Evolutionary conservation across 2,113 vertebrate species (phyloP).

Genomic region (Callithrix jacchus): DNA sequence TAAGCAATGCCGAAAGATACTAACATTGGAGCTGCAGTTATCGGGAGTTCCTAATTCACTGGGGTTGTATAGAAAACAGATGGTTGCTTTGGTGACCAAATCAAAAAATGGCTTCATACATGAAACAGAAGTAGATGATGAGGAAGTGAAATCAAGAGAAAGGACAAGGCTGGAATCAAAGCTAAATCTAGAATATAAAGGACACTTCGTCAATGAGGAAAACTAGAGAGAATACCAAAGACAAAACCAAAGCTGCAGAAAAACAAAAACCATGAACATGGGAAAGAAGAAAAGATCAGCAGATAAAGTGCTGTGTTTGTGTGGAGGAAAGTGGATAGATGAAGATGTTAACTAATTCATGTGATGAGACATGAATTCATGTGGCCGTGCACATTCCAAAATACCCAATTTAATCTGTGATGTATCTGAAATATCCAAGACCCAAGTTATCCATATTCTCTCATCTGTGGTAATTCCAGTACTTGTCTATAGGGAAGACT

Average conservation of each 20-base stretch:
- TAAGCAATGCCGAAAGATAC: not conserved
- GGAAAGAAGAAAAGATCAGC: not conserved
- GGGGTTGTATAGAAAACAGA: not conserved
- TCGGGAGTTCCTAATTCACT: not conserved
- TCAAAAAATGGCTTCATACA: not conserved
- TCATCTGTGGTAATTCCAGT: not conserved
- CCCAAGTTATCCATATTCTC: not conserved
- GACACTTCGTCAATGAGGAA: not conserved
- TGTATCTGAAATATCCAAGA: not conserved
- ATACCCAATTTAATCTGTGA: not conserved
- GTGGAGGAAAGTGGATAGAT: not conserved
- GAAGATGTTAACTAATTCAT: not conserved
- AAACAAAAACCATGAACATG: not conserved
- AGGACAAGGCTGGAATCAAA: not conserved
- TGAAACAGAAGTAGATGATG: not conserved
- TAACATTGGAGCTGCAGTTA: not conserved
- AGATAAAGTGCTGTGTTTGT: not conserved
- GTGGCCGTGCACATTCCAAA: not conserved
- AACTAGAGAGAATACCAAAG: not conserved
- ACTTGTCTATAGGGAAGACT: not conserved
- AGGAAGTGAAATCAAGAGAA: not conserved
- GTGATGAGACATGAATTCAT: not conserved
- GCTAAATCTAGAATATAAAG: not conserved
- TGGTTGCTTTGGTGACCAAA: not conserved
- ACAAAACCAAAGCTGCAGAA: not conserved